These are phyloP conservation scores for Athene cunicularia DNA, from an alignment of 2,113 vertebrate genomes.

Conservation along the genomic window DNA sequence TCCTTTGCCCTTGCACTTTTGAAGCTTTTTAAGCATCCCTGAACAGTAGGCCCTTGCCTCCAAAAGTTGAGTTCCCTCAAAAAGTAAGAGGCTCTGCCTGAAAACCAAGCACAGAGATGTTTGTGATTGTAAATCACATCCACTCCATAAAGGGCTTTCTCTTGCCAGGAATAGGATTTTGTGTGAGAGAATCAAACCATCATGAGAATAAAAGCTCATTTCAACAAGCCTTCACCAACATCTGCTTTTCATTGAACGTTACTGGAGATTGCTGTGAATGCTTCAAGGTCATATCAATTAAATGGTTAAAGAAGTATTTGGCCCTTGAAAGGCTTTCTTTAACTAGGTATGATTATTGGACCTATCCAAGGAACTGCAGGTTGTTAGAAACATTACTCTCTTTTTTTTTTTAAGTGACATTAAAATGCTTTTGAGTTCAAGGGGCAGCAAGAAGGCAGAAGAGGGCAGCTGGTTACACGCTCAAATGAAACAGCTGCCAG, in stretches of 20 bases:
- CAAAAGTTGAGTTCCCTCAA: background rate
- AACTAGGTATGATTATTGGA: conserved; percentile 56
- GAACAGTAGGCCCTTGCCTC: background rate
- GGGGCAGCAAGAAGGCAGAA: conserved; percentile 60
- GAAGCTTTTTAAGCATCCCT: background rate
- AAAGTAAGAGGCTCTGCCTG: background rate
- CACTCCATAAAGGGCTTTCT: background rate
- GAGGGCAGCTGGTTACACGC: conserved; percentile 58
- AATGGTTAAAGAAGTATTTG: conserved; percentile 70
- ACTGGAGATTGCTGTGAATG: conserved; percentile 68
- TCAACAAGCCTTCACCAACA: conserved; percentile 66
- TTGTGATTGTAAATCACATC: conserved; percentile 20
- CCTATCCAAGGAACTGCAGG: conserved; percentile 43
- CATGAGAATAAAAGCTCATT: conserved; percentile 52
- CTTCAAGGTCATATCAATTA: conserved; percentile 77
- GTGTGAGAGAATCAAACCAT: conserved; percentile 16
- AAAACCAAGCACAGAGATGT: conserved; percentile 4
- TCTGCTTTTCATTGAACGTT: conserved; percentile 81
- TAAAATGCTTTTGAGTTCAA: conserved; percentile 72
- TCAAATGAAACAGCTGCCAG: conserved; percentile 71
- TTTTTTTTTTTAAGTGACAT: conserved; percentile 50
- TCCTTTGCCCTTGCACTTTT: background rate
- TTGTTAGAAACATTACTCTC: conserved; percentile 59
- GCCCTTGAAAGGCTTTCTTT: conserved; percentile 57
- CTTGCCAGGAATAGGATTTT: background rate